Base-by-base conservation (phyloP, 2,113 vertebrate genomes). In the Egretta garzetta region DNA sequence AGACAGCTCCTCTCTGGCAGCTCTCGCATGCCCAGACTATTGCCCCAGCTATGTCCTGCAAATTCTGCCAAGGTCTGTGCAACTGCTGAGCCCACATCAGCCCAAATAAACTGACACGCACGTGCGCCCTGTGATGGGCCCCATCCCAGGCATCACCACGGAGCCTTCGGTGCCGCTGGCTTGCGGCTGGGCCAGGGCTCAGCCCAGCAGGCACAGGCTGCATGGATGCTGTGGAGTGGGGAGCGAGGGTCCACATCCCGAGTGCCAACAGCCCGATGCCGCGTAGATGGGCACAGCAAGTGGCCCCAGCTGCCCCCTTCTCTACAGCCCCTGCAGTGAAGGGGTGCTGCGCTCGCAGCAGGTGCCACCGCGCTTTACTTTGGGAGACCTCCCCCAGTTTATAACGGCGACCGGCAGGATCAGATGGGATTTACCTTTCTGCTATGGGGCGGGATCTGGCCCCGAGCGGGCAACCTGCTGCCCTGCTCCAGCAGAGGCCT, bases 91-190 rank as follows among this genome's bases (percentile, higher is more conserved):
- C 53, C 60, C 50, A 1, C 21, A 26, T 9, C 72, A 70, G 32
- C 79, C 56, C 53, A 58, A 56, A 70, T 15, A 62, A 70, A 77
- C 22, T 0, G 3, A 55, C 16, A 24, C 32, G 23, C 33, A 27
- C 2, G 1, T 3, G 13, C 7, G 2, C 7, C 20, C 23, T 2
- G 0, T 8, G 52, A 22, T 5, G 35, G 28, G 35, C 11, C 26
- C 53, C 43, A 30, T 50, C 27, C 23, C 20, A 12, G 45, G 33
- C 3, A 1, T 7, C 37, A 5, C 2, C 0, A 20, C 0, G 33
- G 35, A 35, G n/a, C 39, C 37, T 75, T 66, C 8, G 39, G 58
- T 67, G 70, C 32, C 7, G 0, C 50, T n/a, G 52, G 18, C 55
- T 33, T 30, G 37, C 1, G 8, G 32, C 30, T 0, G 1, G 13